Base-by-base conservation (phyloP, 2,888 invertebrate genomes). In the Nebria salina region DNA sequence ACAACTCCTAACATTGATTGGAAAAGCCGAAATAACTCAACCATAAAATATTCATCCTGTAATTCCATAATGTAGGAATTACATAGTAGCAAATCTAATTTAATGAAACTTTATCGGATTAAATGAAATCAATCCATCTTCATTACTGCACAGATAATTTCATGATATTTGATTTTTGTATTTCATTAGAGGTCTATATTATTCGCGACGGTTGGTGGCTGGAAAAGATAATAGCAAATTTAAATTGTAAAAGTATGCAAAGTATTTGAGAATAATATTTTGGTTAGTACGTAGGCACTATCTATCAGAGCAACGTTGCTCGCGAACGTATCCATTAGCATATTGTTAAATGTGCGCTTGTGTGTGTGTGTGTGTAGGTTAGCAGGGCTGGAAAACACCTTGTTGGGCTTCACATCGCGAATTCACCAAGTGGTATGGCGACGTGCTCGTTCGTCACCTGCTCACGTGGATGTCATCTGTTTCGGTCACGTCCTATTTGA, bases 401-500 rank as follows among this genome's bases (percentile, higher is more conserved):
- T 97, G 77, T 91, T 97, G 72, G 96, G 96, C 1, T 93, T 95
- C 75, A 89, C 92, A 20, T 94, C 95, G 1, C 89, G 90, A 41
- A 85, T 87, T 64, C 90, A 91, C 84, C 90, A 91, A 0, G 87
- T 91, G 42, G 89, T 92, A n/a, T 89, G 88, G 85, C 89, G 88
- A 82, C 86, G 88, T 91, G 89, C 86, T 89, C 87, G 87, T 86
- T 80, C 87, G 89, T 73, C 90, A 87, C 86, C 90, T 11, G 89
- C 89, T 20, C 90, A 91, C 9, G 91, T 94, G 81, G 94, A 94
- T 87, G 92, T 92, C 15, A 90, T 94, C 83, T 93, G 93, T 85
- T 94, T 97, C 85, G 97, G 96, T 43, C 95, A 95, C 88, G 92
- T 97, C 86, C 90, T 98, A 81, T 97, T 95, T 88, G 97, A 97